Evolutionary conservation across 1,140 invertebrate species (phyloP).

Genomic region (Luehdorfia chinensis): DNA sequence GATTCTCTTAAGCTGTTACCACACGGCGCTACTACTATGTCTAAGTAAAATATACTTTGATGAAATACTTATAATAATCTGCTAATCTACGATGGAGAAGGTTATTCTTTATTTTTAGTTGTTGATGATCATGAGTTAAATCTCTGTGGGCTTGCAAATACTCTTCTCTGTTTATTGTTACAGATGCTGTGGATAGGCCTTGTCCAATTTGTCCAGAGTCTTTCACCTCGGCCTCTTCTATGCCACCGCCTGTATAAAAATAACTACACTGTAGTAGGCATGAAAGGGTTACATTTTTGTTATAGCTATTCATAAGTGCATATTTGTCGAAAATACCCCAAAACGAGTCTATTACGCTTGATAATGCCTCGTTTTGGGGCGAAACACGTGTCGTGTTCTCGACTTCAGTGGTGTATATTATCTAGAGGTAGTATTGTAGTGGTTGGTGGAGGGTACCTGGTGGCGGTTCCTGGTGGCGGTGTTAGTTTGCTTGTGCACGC

Average conservation of each 20-base stretch:
- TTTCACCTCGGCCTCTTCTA: slow-evolving; percentile 27
- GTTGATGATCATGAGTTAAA: slow-evolving; percentile 43
- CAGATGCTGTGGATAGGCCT: slow-evolving; percentile 30
- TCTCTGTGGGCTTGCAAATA: slow-evolving; percentile 57
- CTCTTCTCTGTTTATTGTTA: slow-evolving; percentile 52
- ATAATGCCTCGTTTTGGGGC: too few species aligned
- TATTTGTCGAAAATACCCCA: too few species aligned
- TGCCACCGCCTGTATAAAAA: slow-evolving; percentile 20
- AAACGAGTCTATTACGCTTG: too few species aligned
- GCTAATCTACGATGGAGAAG: slow-evolving; percentile 58
- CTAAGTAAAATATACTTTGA: too few species aligned
- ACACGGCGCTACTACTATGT: too few species aligned
- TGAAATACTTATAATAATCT: slow-evolving; percentile 68
- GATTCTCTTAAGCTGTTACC: too few species aligned
- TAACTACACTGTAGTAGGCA: not conserved
- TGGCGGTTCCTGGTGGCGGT: too few species aligned
- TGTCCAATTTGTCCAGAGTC: slow-evolving; percentile 41
- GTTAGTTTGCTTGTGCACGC: too few species aligned
- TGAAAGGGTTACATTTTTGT: not conserved
- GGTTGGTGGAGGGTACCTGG: too few species aligned
- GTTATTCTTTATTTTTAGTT: slow-evolving; percentile 57
- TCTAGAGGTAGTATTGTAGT: too few species aligned
- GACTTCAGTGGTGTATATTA: too few species aligned
- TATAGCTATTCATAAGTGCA: not conserved
- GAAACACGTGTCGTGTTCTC: too few species aligned